Evolutionary conservation across 2,888 invertebrate species (phyloP).

Genomic region (Agelastica alni): DNA sequence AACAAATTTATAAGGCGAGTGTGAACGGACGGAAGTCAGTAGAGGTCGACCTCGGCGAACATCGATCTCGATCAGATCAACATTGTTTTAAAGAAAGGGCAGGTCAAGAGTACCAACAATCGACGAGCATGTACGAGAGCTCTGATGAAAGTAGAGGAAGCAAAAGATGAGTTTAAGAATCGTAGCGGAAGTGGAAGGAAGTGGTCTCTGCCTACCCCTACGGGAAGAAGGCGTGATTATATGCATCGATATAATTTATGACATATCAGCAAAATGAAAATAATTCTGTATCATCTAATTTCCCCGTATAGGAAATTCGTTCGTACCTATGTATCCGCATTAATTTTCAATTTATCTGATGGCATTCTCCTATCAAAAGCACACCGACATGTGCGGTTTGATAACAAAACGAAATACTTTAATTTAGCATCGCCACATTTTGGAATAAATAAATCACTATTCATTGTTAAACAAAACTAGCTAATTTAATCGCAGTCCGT

Average conservation of each 20-base stretch:
- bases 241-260: background rate
- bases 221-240: background rate
- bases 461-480: slow-evolving; percentile 2
- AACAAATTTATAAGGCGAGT: too few species aligned
- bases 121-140: too few species aligned
- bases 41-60: too few species aligned
- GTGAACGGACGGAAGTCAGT: too few species aligned
- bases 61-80: too few species aligned
- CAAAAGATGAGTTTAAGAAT: too few species aligned
- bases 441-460: slow-evolving; percentile 1
- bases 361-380: slow-evolving; percentile 17
- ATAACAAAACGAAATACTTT: slow-evolving; percentile 16
- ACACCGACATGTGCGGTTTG: slow-evolving; percentile 10
- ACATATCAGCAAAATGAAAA: background rate
- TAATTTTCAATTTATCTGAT: slow-evolving; percentile 7
- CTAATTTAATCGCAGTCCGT: slow-evolving; percentile 12
- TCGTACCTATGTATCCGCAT: background rate
- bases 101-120: too few species aligned
- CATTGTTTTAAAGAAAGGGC: too few species aligned
- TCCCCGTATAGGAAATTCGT: background rate
- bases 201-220: too few species aligned
- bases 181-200: too few species aligned
- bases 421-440: slow-evolving; percentile 29
- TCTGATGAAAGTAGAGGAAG: too few species aligned
- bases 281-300: background rate